Evolutionary conservation across 2,888 invertebrate genomes (phyloP).

Genomic region (Nyleta sp.): DNA sequence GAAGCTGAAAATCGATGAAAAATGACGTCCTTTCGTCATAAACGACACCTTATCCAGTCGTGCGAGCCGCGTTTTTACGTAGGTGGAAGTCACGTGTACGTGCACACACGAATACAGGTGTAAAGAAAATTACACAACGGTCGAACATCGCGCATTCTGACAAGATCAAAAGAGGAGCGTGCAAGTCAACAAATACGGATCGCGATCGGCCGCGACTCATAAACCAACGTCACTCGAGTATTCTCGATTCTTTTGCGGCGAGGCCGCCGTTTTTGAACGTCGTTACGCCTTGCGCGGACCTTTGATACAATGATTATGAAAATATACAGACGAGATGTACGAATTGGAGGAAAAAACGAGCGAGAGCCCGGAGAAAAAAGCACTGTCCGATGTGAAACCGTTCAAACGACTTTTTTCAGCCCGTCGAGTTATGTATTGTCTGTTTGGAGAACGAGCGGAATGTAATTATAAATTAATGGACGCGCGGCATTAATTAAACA

Average conservation of each 20-base stretch:
- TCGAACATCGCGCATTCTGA: slow-evolving; percentile 75
- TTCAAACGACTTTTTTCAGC: slow-evolving; percentile 50
- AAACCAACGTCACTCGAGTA: slow-evolving; percentile 75
- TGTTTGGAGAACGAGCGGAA: slow-evolving; percentile 2
- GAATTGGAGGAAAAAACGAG: slow-evolving; percentile 29
- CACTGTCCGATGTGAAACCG: slow-evolving; percentile 46
- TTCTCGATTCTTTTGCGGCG: slow-evolving; percentile 70
- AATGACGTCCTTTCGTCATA: background rate
- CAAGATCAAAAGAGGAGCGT: slow-evolving; percentile 76
- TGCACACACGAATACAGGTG: slow-evolving; percentile 77
- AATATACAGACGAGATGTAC: slow-evolving; percentile 62
- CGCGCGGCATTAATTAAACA: slow-evolving; percentile 3
- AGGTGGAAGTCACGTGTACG: slow-evolving; percentile 69
- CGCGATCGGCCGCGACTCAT: slow-evolving; percentile 74
- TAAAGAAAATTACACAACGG: slow-evolving; percentile 72
- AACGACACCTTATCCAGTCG: slow-evolving; percentile 31
- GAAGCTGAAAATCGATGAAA: background rate
- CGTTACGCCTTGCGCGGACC: slow-evolving; percentile 53
- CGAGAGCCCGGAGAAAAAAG: slow-evolving; percentile 34
- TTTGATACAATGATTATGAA: slow-evolving; percentile 62
- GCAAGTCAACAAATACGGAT: slow-evolving; percentile 74
- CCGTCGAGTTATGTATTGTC: slow-evolving; percentile 29
- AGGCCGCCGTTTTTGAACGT: slow-evolving; percentile 60
- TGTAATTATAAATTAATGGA: slow-evolving; percentile 13
- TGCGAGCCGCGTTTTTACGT: slow-evolving; percentile 66